phyloP scores from a whole-genome alignment of 2,113 vertebrate species.

The Marmota flaviventris region DNA sequence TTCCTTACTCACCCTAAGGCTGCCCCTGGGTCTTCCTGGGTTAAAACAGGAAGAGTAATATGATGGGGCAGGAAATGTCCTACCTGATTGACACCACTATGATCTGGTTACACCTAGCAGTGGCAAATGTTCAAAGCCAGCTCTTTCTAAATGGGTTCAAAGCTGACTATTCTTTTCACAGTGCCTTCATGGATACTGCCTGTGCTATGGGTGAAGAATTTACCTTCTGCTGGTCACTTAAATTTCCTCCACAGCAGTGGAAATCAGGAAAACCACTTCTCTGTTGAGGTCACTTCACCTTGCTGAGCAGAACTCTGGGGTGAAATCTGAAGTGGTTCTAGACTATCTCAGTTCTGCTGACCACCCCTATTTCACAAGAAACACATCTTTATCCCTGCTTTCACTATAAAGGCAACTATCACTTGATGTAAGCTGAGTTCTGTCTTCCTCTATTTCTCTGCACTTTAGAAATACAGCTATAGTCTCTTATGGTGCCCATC shows the following conservation, averaged over 20 bases:
- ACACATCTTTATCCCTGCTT: slow-evolving; percentile 14
- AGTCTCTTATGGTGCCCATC: background rate
- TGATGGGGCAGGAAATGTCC: slow-evolving; percentile 9
- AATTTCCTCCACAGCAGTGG: background rate
- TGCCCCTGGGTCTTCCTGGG: background rate
- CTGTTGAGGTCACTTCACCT: background rate
- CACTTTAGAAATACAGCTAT: background rate
- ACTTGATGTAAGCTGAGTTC: background rate
- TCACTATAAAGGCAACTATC: background rate
- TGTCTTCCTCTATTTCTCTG: background rate
- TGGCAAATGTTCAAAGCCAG: slow-evolving; percentile 34
- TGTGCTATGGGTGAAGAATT: background rate
- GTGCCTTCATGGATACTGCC: background rate
- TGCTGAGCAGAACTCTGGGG: slow-evolving; percentile 7
- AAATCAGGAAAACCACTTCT: background rate
- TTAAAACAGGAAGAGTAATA: background rate
- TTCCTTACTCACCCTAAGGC: background rate
- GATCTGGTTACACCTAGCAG: slow-evolving; percentile 21
- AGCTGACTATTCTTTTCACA: background rate
- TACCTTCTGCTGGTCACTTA: background rate
- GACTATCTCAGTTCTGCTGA: background rate
- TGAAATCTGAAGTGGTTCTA: slow-evolving; percentile 35
- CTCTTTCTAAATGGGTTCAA: slow-evolving; percentile 45
- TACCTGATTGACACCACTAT: background rate
- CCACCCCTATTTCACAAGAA: slow-evolving; percentile 19